A percentile compares a stretch with the other conserved stretches of the same genome.
Evolutionary conservation across 2,888 invertebrate species (phyloP).

Genomic region (Panopea generosa): DNA sequence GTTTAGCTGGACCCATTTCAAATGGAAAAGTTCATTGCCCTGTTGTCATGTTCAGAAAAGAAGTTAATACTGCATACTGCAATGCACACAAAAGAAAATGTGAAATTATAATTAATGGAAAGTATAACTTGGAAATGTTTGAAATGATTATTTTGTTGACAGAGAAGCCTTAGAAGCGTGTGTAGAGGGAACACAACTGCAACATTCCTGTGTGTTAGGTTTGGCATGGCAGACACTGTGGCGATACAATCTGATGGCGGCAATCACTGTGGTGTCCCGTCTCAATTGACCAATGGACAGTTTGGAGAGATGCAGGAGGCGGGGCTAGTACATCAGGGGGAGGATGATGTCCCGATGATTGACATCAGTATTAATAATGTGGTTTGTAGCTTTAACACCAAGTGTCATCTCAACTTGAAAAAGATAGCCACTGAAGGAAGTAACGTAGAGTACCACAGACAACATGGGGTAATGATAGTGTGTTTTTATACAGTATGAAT

Average conservation of each 20-base stretch:
- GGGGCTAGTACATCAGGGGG: conserved; percentile 7
- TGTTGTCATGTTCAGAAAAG: too few species aligned
- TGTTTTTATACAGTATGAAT: not conserved
- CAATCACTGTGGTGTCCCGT: too few species aligned
- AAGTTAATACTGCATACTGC: too few species aligned
- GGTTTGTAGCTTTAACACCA: conserved; percentile 97
- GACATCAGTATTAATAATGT: conserved; percentile 99
- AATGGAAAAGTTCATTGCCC: too few species aligned
- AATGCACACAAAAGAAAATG: too few species aligned
- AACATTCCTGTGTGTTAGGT: too few species aligned
- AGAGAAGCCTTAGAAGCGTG: too few species aligned
- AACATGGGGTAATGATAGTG: conserved; percentile 90
- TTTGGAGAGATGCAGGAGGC: not conserved
- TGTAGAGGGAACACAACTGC: too few species aligned
- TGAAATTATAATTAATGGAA: too few species aligned
- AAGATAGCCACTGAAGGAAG: conserved; percentile 96
- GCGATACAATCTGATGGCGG: conserved; percentile 2
- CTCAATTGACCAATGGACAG: conserved; percentile 10
- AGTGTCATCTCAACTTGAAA: conserved; percentile 97
- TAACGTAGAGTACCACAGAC: conserved; percentile 97
- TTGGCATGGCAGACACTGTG: conserved; percentile 9
- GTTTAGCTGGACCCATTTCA: too few species aligned
- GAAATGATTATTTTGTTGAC: too few species aligned
- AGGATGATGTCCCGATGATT: conserved; percentile 39
- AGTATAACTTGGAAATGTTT: too few species aligned